Conservation (phyloP, 2,113 vertebrate species). For the Callochromis pleurospilus region DNA sequence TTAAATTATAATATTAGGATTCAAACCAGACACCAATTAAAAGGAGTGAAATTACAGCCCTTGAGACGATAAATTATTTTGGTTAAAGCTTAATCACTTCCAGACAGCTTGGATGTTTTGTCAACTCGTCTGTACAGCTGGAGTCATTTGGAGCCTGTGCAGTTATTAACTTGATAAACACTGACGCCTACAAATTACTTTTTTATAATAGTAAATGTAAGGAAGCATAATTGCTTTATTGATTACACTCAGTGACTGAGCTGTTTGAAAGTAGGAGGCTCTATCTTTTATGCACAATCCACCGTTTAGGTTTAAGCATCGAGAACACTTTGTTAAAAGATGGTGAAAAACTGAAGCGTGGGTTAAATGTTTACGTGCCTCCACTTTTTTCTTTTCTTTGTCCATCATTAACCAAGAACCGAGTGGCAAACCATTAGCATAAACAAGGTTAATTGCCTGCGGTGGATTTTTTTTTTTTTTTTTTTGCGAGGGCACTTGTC, state of each 20-base stretch:
- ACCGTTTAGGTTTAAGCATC: not conserved
- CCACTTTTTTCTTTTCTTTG: not conserved
- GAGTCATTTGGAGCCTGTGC: not conserved
- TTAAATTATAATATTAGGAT: not conserved
- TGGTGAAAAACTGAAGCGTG: not conserved
- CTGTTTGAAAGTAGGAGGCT: not conserved
- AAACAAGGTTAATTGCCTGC: not conserved
- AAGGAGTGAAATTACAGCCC: not conserved
- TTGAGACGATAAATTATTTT: not conserved
- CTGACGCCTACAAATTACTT: not conserved
- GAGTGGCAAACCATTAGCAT: not conserved
- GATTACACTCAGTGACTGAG: not conserved
- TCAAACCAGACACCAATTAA: not conserved
- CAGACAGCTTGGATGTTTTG: not conserved
- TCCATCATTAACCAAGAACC: not conserved
- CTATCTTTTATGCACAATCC: not conserved
- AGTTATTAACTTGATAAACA: not conserved
- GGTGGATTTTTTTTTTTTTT: accelerated
- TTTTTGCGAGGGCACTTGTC: not conserved
- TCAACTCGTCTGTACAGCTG: not conserved
- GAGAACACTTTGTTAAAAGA: not conserved
- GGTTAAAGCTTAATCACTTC: not conserved
- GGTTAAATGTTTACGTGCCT: not conserved
- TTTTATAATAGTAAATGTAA: not conserved
- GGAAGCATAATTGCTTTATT: not conserved